Evolutionary conservation across 2,888 invertebrate species (phyloP), one percentile per base, ranked within the genome.

Genomic region (Ophioninae sp.): DNA sequence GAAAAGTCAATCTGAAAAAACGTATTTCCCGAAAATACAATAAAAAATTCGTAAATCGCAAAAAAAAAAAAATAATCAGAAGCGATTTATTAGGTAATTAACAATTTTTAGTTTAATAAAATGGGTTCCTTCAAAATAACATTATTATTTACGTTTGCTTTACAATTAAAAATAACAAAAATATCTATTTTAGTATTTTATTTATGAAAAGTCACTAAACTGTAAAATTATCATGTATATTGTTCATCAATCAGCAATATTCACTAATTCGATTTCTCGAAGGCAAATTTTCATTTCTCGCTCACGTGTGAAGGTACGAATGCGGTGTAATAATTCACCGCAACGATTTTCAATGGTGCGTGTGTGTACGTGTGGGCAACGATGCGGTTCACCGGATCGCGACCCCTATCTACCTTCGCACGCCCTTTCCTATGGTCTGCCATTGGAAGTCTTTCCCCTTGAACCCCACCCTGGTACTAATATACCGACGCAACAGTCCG

Each of bases 401-500:
- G 68, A 64, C 62, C 80, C 68, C 77, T 69, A 50, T 81, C n/a
- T 44, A 13, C 41, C 21, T 41, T 59, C n/a, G 50, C 75, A 37
- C 44, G n/a, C 74, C 62, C 69, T 50, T 41, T 75, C 17, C 44
- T 17, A 61, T 61, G 30, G 56, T 70, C 73, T 20, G 44, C 30
- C 50, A 72, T 44, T 13, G 44, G 13, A 80, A 73, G 68, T 56
- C 41, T 41, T 44, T 50, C 44, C 67, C 59, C 13, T 41, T 23
- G 56, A 50, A 73, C 39, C 74, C 59, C 20, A 59, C 37, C 21
- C 30, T 23, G 41, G 69, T 64, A 30, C 69, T 81, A 74, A 69
- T 80, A 75, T 74, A 83, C 70, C 69, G 61, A 69, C 83, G 83
- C 81, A 78, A 81, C 81, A 83, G 77, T 83, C 74, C 81, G 78